Evolutionary conservation across 1,140 invertebrate species (phyloP).

Genomic region (Drosophila biarmipes): DNA sequence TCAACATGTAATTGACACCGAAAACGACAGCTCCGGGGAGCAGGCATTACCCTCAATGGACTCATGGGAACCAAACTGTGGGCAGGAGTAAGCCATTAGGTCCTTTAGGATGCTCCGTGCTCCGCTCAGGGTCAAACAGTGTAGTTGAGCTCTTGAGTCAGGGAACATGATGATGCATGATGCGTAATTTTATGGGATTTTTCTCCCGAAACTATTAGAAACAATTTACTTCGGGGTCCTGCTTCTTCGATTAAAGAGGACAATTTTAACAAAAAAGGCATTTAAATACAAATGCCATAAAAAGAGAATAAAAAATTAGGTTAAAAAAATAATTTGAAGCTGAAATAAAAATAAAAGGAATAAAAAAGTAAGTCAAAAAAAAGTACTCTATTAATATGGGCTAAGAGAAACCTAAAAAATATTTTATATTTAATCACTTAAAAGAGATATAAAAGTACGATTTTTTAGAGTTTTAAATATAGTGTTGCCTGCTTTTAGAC

Average conservation of each 20-base stretch:
- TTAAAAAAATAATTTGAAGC: too few relatives aligned
- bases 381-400: too few relatives aligned
- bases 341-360: too few relatives aligned
- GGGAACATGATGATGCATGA: slow-evolving; percentile 26
- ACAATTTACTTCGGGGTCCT: neutral
- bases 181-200: slow-evolving; percentile 3
- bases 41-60: slow-evolving; percentile 12
- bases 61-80: neutral
- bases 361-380: too few relatives aligned
- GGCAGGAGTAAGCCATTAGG: slow-evolving; percentile 29
- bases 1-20: slow-evolving; percentile 57
- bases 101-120: slow-evolving; percentile 1
- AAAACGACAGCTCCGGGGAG: slow-evolving; percentile 36
- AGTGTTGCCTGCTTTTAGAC: too few relatives aligned
- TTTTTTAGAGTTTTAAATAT: too few relatives aligned
- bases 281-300: too few relatives aligned
- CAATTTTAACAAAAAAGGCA: neutral
- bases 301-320: too few relatives aligned
- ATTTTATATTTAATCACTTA: too few relatives aligned
- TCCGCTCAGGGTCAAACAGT: slow-evolving; percentile 21
- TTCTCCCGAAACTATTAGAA: neutral
- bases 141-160: slow-evolving; percentile 29
- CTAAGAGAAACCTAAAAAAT: too few relatives aligned
- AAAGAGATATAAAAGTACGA: too few relatives aligned
- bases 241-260: neutral